These are phyloP conservation scores for Lacanobia wlatinum DNA, from an alignment of 2,888 invertebrate genomes.

Conservation along the genomic window DNA sequence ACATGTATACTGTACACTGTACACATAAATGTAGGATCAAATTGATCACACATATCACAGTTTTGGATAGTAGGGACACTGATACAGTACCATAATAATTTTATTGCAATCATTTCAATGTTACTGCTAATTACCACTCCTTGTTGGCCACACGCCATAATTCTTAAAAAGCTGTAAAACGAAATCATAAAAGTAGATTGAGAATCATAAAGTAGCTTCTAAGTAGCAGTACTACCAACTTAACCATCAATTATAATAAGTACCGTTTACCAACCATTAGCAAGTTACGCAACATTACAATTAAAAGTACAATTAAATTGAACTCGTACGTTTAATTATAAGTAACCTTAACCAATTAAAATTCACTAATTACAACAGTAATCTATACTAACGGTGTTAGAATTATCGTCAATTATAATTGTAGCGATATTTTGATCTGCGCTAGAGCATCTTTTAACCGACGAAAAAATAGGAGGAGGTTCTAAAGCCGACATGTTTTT, in stretches of 20 bases:
- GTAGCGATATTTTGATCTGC: conserved; percentile 55
- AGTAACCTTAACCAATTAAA: conserved; percentile 49
- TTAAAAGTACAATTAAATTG: conserved; percentile 61
- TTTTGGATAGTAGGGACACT: too few species aligned
- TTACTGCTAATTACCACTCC: background rate
- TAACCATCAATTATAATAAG: conserved; percentile 46
- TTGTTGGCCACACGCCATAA: background rate
- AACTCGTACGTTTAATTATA: conserved; percentile 56
- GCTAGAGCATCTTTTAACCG: conserved; percentile 32
- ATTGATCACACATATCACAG: too few species aligned
- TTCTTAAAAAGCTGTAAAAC: background rate
- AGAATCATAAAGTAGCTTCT: background rate
- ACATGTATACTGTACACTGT: too few species aligned
- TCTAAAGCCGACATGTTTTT: conserved; percentile 23
- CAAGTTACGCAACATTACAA: conserved; percentile 55
- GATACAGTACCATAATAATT: background rate
- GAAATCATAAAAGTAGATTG: background rate
- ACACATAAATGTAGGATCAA: too few species aligned
- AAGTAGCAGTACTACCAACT: conserved; percentile 10
- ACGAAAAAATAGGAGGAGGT: background rate
- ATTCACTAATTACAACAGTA: conserved; percentile 64
- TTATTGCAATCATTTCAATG: background rate
- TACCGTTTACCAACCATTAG: conserved; percentile 49
- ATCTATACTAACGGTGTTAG: conserved; percentile 62
- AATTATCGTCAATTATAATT: conserved; percentile 48